phyloP scores from a whole-genome alignment of 2,797 vertebrate species.

The Sebastes vulpes region DNA sequence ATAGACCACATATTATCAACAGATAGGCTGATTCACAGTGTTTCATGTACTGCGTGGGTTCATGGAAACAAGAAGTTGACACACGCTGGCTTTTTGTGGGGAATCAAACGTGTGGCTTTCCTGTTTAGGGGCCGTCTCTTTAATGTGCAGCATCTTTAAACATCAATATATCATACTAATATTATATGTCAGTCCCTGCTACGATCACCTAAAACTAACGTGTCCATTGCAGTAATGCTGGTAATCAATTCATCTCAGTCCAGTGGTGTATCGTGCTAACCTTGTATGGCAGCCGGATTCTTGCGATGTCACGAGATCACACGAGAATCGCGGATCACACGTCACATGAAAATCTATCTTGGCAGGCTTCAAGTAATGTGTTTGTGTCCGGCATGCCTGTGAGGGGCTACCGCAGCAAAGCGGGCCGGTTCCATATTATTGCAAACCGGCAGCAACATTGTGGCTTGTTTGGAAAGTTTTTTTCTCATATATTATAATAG shows the following conservation, averaged over 20 bases:
- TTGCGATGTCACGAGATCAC: too few species aligned
- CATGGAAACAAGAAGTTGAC: neutral
- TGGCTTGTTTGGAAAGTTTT: too few species aligned
- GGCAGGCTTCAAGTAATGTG: too few species aligned
- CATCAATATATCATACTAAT: neutral
- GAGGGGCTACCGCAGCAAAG: too few species aligned
- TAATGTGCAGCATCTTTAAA: neutral
- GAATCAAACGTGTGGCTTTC: neutral
- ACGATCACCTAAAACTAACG: neutral
- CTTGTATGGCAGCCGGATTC: too few species aligned
- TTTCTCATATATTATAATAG: too few species aligned
- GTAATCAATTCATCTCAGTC: neutral
- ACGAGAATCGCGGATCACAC: too few species aligned
- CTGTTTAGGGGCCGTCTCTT: neutral
- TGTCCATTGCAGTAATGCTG: neutral
- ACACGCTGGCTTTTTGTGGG: neutral
- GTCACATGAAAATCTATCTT: neutral
- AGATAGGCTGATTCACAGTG: slow-evolving; percentile 6
- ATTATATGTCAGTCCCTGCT: neutral
- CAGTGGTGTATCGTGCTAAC: neutral
- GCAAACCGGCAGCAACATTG: too few species aligned
- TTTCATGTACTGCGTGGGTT: neutral
- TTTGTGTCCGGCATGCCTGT: too few species aligned
- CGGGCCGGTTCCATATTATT: too few species aligned
- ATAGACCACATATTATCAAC: slow-evolving; percentile 17